A percentile compares a stretch with the other conserved stretches of the same genome.
These are phyloP conservation scores for Cacatua alba DNA, from an alignment of 2,113 vertebrate species.

Conservation along the genomic window DNA sequence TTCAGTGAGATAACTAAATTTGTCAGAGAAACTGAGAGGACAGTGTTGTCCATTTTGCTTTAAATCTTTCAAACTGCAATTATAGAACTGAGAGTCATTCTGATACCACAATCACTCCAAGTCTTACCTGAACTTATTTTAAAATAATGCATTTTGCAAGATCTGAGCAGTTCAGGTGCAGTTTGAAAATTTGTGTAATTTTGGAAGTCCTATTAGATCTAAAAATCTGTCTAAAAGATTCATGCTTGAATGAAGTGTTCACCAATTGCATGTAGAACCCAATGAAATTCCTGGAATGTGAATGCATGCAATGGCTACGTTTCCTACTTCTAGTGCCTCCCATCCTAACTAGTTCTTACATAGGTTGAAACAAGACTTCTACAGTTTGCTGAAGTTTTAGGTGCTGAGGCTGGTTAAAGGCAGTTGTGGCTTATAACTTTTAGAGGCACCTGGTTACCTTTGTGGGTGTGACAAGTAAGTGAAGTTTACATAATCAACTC, in stretches of 20 bases:
- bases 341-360: neutral
- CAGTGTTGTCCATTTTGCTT: neutral
- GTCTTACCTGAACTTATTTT: neutral
- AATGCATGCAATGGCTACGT: neutral
- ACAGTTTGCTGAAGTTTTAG: neutral
- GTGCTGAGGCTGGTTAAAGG: neutral
- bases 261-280: neutral
- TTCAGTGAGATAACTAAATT: neutral
- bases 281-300: neutral
- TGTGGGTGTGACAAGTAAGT: neutral
- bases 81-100: neutral
- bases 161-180: neutral
- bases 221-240: neutral
- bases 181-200: neutral
- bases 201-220: neutral
- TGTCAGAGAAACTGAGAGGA: neutral
- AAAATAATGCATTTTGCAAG: neutral
- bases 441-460: neutral
- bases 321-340: neutral
- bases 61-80: neutral
- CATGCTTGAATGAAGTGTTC: neutral
- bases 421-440: neutral
- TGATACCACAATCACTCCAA: neutral
- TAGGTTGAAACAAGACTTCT: neutral
- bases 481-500: neutral